Conservation (phyloP, 2,113 vertebrate species). For the Globicephala melas region DNA sequence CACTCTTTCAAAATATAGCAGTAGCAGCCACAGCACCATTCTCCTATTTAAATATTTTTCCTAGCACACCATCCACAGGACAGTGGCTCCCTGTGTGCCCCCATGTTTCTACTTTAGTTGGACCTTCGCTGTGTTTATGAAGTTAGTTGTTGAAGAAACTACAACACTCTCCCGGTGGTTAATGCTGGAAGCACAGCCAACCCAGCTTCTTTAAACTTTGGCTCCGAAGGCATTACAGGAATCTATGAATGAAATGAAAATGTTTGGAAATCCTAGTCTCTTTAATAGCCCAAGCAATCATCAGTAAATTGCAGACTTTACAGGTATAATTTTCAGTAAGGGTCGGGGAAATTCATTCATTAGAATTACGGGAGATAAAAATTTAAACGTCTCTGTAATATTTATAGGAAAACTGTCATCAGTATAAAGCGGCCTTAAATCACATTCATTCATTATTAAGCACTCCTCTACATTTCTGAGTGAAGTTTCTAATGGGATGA, state of each 20-base stretch:
- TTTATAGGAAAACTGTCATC: conserved; percentile 83
- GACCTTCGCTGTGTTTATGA: conserved; percentile 39
- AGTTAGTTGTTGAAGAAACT: conserved; percentile 23
- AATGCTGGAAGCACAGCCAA: conserved; percentile 6
- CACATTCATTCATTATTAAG: conserved; percentile 87
- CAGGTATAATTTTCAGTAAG: conserved; percentile 82
- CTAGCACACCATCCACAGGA: background rate
- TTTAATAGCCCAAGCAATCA: conserved; percentile 68
- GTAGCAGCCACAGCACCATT: background rate
- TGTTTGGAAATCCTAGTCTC: conserved; percentile 63
- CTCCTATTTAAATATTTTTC: background rate
- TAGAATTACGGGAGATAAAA: conserved; percentile 83
- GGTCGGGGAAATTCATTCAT: conserved; percentile 84
- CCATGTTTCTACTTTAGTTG: background rate
- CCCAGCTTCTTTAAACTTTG: conserved; percentile 42
- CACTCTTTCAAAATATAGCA: background rate
- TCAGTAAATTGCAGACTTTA: conserved; percentile 75
- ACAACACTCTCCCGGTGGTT: background rate
- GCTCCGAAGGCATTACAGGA: conserved; percentile 61
- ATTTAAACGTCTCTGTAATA: conserved; percentile 84
- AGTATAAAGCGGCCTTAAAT: conserved; percentile 84
- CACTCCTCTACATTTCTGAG: conserved; percentile 84
- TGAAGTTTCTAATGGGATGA: conserved; percentile 86
- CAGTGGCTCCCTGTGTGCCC: background rate
- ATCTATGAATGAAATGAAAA: conserved; percentile 68